Evolutionary conservation across 1,140 invertebrate species (phyloP).

Genomic region (Dendroctonus valens): DNA sequence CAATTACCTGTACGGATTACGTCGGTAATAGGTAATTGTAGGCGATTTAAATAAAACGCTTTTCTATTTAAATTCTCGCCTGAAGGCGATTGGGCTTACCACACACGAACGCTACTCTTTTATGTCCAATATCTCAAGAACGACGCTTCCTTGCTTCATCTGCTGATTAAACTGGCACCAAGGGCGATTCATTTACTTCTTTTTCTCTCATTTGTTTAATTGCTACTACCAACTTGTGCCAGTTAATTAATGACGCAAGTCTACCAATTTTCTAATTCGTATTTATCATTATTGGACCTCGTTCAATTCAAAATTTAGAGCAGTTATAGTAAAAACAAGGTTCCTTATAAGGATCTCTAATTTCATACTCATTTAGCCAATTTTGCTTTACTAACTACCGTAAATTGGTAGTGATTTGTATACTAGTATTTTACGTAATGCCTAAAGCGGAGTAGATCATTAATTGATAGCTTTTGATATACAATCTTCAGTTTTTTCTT

Average conservation of each 20-base stretch:
- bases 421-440: not conserved
- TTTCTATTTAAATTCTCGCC: slow-evolving; percentile 27
- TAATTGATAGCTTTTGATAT: too few relatives aligned
- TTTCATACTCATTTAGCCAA: slow-evolving; percentile 2
- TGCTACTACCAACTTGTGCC: not conserved
- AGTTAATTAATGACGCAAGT: slow-evolving; percentile 3
- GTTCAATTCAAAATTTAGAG: too few relatives aligned
- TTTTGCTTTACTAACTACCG: slow-evolving; percentile 1
- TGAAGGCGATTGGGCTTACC: slow-evolving; percentile 10
- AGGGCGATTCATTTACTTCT: slow-evolving; percentile 2
- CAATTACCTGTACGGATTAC: slow-evolving; percentile 23
- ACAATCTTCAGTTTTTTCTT: too few relatives aligned
- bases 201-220: slow-evolving; percentile 14
- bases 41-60: slow-evolving; percentile 28
- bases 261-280: slow-evolving; percentile 1
- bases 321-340: not conserved
- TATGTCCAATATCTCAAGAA: slow-evolving; percentile 15
- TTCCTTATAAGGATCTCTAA: not conserved
- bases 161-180: slow-evolving; percentile 9
- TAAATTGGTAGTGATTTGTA: slow-evolving; percentile 1
- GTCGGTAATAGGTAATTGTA: slow-evolving; percentile 24
- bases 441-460: not conserved
- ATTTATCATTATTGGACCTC: too few relatives aligned
- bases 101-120: slow-evolving; percentile 26
- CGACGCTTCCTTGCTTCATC: slow-evolving; percentile 9